Base-by-base conservation (phyloP, 2,888 invertebrate genomes). In the Suillia variegata region DNA sequence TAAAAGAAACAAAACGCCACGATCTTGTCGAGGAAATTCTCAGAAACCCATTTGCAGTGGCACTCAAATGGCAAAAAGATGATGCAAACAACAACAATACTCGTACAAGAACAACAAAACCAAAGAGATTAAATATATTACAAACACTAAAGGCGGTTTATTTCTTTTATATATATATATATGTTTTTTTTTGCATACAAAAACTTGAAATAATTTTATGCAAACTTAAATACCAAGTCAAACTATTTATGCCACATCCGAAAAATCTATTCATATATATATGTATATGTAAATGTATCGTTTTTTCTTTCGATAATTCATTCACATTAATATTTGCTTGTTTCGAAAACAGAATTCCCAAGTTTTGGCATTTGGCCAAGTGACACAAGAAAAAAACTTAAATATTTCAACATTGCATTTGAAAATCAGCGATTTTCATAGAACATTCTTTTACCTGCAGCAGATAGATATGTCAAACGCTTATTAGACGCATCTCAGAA, bases 391-490 rank as follows among this genome's bases (percentile, higher is more conserved):
- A 45, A 45, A 20, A 13, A 17, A 45, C 20, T 45, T 13, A 38
- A 38, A 13, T 13, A 38, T 13, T 13, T n/a, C 38, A 13, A n/a
- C 38, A 38, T n/a, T n/a, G n/a, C n/a, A n/a, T n/a, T n/a, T n/a
- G n/a, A n/a, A n/a, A 66, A 60, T 52, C 18, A 4, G 45, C 45
- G 45, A 5, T 20, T 54, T 12, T 45, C 21, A 5, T 45, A 59
- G 52, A 58, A 51, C 54, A 49, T 59, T 55, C 54, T 45, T n/a
- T n/a, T 64, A 66, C 61, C 73, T 71, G 62, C 60, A 54, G n/a
- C n/a, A n/a, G n/a, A n/a, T n/a, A n/a, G 62, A 63, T 58, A 60
- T 73, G 73, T 74, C 73, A 73, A 75, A 70, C 66, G 67, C 76
- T 71, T 69, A 73, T 74, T 75, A 73, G 67, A 54, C 60, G 62